Evolutionary conservation across 2,888 invertebrate genomes (phyloP).

Genomic region (Papilio elwesi): DNA sequence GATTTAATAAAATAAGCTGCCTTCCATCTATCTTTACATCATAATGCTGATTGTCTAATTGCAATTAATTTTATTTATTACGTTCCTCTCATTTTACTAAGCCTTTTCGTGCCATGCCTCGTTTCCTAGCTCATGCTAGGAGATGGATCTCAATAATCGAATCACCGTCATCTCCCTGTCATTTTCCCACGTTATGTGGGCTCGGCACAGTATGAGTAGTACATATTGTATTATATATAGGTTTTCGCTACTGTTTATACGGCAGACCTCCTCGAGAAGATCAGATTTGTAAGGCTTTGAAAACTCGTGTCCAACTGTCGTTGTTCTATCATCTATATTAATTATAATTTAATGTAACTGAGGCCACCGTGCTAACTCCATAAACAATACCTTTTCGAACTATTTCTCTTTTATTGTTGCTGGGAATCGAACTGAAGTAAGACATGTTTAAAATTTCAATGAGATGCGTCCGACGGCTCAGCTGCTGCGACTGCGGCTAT

Average conservation of each 20-base stretch:
- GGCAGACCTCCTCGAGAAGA: no score
- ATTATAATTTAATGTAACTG: neutral
- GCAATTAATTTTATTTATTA: neutral
- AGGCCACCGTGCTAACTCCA: neutral
- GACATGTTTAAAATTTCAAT: conserved; percentile 7
- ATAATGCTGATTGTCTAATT: neutral
- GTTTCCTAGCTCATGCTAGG: no score
- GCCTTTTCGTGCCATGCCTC: no score
- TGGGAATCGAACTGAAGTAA: neutral
- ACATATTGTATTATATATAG: no score
- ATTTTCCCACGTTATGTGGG: no score
- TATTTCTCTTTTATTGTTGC: conserved; percentile 9
- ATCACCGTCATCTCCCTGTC: no score
- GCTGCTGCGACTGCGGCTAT: conserved; percentile 8
- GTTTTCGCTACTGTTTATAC: no score
- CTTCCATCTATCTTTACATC: neutral
- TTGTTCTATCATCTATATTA: neutral
- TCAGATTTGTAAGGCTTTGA: no score
- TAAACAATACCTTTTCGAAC: neutral
- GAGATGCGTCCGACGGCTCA: neutral
- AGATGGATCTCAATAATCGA: no score
- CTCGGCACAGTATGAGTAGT: no score
- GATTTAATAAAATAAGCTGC: conserved; percentile 21
- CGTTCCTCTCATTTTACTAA: neutral
- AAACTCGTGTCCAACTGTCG: no score